Percentiles rank a stretch among this genome's conserved stretches.
These are phyloP conservation scores for Megaleporinus macrocephalus DNA, from an alignment of 2,113 vertebrate species.

Conservation along the genomic window DNA sequence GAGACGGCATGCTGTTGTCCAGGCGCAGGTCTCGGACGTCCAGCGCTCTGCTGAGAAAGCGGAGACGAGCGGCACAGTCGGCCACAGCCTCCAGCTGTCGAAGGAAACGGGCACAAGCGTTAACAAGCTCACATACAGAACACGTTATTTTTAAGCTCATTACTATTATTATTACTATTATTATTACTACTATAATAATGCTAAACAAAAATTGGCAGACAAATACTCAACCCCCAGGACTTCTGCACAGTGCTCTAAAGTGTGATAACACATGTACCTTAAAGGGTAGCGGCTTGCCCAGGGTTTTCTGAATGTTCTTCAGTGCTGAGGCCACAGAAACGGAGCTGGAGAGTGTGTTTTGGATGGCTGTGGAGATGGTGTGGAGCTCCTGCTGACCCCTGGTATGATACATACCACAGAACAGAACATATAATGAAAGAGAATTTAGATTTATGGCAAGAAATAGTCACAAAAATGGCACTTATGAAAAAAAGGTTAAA, in stretches of 20 bases:
- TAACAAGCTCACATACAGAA: too few species aligned
- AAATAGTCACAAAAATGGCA: too few species aligned
- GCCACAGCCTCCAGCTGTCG: constrained; percentile 83
- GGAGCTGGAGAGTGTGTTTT: constrained; percentile 82
- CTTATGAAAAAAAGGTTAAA: too few species aligned
- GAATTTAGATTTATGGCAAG: too few species aligned
- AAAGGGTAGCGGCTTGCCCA: constrained; percentile 92
- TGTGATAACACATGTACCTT: constrained; percentile 79
- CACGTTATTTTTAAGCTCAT: too few species aligned
- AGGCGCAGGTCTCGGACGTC: constrained; percentile 74
- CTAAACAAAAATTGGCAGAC: too few species aligned
- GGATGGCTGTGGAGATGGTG: constrained; percentile 85
- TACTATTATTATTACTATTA: too few species aligned
- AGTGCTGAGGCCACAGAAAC: constrained; percentile 74
- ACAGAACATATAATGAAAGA: background rate
- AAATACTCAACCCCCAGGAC: too few species aligned
- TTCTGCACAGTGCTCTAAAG: too few species aligned
- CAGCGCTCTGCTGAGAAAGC: constrained; percentile 79
- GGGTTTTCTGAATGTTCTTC: constrained; percentile 88
- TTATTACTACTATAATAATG: too few species aligned
- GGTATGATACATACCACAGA: background rate
- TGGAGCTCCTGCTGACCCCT: constrained; percentile 87
- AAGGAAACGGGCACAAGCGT: background rate
- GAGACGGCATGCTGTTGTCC: constrained; percentile 62
- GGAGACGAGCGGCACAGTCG: constrained; percentile 83